Evolutionary conservation across 1,140 invertebrate species (phyloP).

Genomic region (Listronotus oregonensis): DNA sequence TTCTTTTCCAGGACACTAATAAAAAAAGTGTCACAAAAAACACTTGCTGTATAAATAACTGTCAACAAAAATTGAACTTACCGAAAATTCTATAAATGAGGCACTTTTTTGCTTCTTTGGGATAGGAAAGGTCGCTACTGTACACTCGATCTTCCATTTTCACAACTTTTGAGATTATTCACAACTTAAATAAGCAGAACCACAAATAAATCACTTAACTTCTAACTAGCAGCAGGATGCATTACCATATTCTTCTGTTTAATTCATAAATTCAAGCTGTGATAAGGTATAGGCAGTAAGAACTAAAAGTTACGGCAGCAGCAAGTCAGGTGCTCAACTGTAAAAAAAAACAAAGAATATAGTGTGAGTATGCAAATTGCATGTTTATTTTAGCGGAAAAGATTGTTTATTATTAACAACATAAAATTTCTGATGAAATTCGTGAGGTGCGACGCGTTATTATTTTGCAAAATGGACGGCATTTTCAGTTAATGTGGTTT

Average conservation of each 20-base stretch:
- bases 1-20: no score
- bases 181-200: background rate
- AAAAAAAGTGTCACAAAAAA: no score
- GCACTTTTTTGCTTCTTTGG: constrained; percentile 51
- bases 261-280: background rate
- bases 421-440: no score
- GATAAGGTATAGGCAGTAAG: background rate
- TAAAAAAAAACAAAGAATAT: background rate
- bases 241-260: background rate
- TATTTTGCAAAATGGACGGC: no score
- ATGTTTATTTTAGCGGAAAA: no score
- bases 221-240: background rate
- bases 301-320: background rate
- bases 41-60: no score
- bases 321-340: constrained; percentile 9
- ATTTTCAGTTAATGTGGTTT: no score
- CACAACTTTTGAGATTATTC: constrained; percentile 9
- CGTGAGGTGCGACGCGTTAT: no score
- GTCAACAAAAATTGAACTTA: no score
- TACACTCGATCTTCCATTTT: constrained; percentile 49
- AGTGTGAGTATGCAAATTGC: no score
- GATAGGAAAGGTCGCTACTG: constrained; percentile 46
- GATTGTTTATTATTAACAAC: no score
- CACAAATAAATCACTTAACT: background rate
- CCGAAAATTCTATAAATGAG: constrained; percentile 52